A percentile compares a stretch with the other conserved stretches of the same genome.
These are phyloP conservation scores for Neoarius graeffei DNA, from an alignment of 2,113 vertebrate species.

Conservation along the genomic window DNA sequence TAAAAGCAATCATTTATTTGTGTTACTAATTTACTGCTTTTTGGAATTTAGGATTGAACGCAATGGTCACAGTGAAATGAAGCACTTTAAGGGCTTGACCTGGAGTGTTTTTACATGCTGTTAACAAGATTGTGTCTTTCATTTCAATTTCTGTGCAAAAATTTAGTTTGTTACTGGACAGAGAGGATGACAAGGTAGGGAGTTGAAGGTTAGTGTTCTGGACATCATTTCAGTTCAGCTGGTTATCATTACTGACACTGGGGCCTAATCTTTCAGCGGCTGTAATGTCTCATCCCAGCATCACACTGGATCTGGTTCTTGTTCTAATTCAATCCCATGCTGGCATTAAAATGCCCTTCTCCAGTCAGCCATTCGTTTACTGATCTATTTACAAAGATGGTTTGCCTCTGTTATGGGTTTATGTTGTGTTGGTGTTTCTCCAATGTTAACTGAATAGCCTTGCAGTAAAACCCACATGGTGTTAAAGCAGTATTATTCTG, in stretches of 20 bases:
- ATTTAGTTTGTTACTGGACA: slow-evolving; percentile 20
- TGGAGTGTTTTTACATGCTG: neutral
- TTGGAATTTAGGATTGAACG: slow-evolving; percentile 46
- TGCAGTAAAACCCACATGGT: slow-evolving; percentile 12
- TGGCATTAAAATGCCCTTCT: slow-evolving; percentile 28
- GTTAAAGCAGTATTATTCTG: neutral
- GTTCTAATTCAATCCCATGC: slow-evolving; percentile 41
- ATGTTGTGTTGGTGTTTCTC: slow-evolving; percentile 19
- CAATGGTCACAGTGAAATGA: neutral
- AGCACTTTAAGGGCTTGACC: neutral
- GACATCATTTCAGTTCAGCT: slow-evolving; percentile 62
- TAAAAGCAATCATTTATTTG: slow-evolving; percentile 13
- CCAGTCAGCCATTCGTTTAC: slow-evolving; percentile 39
- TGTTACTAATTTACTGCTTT: slow-evolving; percentile 22
- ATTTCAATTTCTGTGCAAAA: slow-evolving; percentile 21
- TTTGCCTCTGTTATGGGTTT: slow-evolving; percentile 17
- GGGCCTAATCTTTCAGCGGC: slow-evolving; percentile 44
- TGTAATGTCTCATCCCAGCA: slow-evolving; percentile 57
- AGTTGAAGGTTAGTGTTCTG: slow-evolving; percentile 53
- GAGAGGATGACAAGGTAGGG: neutral
- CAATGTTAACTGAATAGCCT: neutral
- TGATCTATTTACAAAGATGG: slow-evolving; percentile 30
- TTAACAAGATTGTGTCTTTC: neutral
- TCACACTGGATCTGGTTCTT: slow-evolving; percentile 55
- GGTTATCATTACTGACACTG: slow-evolving; percentile 67